A percentile compares a stretch with the other conserved stretches of the same genome.
Evolutionary conservation across 2,888 invertebrate species (phyloP).

Genomic region (Seladonia tumulorum): DNA sequence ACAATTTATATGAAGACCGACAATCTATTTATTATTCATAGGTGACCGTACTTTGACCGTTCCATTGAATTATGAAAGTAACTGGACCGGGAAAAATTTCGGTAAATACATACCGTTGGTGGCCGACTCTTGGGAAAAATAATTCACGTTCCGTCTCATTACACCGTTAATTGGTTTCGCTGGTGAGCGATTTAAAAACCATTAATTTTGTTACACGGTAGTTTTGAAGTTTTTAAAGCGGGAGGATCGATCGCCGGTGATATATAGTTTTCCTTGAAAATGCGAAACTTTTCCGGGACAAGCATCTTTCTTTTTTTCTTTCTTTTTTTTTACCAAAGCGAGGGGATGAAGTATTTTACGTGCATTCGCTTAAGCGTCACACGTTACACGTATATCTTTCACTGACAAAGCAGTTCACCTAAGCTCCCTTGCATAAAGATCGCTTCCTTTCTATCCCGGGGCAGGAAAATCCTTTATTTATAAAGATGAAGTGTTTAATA

Average conservation of each 20-base stretch:
- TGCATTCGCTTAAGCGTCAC: background rate
- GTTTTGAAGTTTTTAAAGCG: background rate
- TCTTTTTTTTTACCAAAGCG: background rate
- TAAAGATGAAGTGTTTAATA: constrained; percentile 24
- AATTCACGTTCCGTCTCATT: background rate
- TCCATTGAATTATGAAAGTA: background rate
- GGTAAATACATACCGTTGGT: background rate
- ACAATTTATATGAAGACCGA: background rate
- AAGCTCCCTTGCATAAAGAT: constrained; percentile 11
- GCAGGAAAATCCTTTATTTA: constrained; percentile 1
- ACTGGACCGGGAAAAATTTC: background rate
- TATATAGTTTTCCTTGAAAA: background rate
- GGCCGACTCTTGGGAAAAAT: background rate
- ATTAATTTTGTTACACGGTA: background rate
- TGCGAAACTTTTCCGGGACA: background rate
- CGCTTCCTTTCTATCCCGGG: background rate
- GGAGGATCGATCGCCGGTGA: background rate
- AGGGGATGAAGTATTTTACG: background rate
- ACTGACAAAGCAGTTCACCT: constrained; percentile 18
- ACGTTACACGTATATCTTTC: constrained; percentile 1
- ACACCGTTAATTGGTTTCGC: background rate
- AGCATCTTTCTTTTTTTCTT: background rate
- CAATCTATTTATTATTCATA: background rate
- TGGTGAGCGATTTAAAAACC: background rate
- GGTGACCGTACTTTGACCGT: background rate